Conservation (phyloP, 1,140 invertebrate species). For the Venustaconcha ellipsiformis region DNA sequence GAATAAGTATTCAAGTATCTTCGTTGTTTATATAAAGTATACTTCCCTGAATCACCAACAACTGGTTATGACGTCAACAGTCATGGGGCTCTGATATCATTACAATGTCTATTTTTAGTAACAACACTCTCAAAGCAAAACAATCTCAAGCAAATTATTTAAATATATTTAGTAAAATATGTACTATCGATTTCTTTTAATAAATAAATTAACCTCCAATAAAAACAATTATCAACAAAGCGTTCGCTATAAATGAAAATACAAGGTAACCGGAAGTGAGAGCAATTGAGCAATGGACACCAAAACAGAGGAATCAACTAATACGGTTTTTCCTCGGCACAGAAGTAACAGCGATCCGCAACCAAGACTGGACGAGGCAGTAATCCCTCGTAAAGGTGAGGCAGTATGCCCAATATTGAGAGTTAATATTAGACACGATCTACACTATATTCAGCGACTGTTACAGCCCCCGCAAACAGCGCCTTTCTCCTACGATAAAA, state of each 20-base stretch:
- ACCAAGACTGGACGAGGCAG: slow-evolving; percentile 33
- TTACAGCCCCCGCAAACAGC: too few species aligned
- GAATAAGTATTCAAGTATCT: slow-evolving; percentile 14
- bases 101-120: slow-evolving; percentile 22
- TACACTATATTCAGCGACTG: too few species aligned
- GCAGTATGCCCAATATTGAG: too few species aligned
- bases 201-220: background rate
- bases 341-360: slow-evolving; percentile 59
- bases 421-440: too few species aligned
- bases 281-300: slow-evolving; percentile 47
- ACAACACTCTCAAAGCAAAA: slow-evolving; percentile 1
- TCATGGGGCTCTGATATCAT: slow-evolving; percentile 32
- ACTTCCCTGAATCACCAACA: background rate
- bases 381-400: too few species aligned
- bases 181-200: background rate
- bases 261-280: slow-evolving; percentile 35
- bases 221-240: background rate
- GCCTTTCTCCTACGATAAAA: too few species aligned
- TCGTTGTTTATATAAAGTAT: slow-evolving; percentile 10
- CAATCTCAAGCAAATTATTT: background rate
- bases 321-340: slow-evolving; percentile 44
- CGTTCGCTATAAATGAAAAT: background rate
- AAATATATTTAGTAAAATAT: background rate
- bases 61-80: slow-evolving; percentile 28
- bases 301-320: slow-evolving; percentile 53